These are phyloP conservation scores for Torymus auratus DNA, from an alignment of 2,888 invertebrate genomes.

Conservation along the genomic window DNA sequence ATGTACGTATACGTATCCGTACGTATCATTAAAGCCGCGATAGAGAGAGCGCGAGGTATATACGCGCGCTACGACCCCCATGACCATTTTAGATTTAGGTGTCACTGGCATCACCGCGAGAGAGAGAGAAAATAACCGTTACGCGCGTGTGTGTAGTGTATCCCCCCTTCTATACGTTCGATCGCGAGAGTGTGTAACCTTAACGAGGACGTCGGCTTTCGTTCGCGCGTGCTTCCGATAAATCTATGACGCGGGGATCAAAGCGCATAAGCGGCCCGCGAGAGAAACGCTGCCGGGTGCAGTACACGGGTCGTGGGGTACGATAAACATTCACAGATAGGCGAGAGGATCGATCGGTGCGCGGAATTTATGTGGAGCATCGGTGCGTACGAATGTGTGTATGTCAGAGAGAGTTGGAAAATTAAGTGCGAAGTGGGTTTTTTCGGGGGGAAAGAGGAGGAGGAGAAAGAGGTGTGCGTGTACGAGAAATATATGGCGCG, in stretches of 20 bases:
- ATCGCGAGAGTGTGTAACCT: neutral
- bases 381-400: too few species aligned
- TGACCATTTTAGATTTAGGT: slow-evolving; percentile 61
- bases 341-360: too few species aligned
- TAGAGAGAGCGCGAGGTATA: neutral
- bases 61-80: slow-evolving; percentile 54
- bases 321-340: too few species aligned
- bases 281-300: too few species aligned
- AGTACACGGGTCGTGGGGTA: too few species aligned
- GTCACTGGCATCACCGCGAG: slow-evolving; percentile 41
- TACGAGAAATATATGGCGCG: too few species aligned
- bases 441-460: too few species aligned
- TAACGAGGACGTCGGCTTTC: slow-evolving; percentile 46
- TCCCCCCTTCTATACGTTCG: neutral
- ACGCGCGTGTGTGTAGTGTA: neutral
- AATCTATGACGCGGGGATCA: slow-evolving; percentile 49
- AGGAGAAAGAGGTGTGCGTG: too few species aligned
- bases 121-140: too few species aligned
- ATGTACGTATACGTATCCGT: neutral
- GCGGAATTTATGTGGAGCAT: too few species aligned
- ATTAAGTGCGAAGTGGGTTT: too few species aligned
- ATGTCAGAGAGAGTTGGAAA: too few species aligned
- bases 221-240: slow-evolving; percentile 50
- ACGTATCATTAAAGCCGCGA: slow-evolving; percentile 38
- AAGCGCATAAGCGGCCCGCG: neutral